Evolutionary conservation across 2,888 invertebrate species (phyloP), one percentile per base, ranked within the genome.

Genomic region (Drosophila tanythrix): DNA sequence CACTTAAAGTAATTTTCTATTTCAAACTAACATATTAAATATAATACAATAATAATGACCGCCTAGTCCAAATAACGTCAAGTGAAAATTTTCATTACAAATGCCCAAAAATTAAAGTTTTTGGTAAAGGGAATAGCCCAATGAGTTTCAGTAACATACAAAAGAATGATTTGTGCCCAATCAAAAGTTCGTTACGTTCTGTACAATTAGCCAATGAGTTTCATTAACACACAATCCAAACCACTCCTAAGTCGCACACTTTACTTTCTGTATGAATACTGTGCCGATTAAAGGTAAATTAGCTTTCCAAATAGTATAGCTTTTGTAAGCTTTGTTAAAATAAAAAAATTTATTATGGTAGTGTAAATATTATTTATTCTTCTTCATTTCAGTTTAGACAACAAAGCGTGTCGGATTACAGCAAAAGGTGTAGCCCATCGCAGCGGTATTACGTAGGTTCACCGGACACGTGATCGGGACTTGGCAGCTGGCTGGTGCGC

Each of bases 341-440:
- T 33, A 33, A 33, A 33, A 10, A 40, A 0, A 10, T 0, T 4
- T 8, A 21, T n/a, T 21, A 43, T 6, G 21, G 6, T 3, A 21
- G n/a, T 21, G 6, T 3, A 46, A 21, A 21, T 13, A 21, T 13
- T 13, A 21, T 43, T 21, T 21, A 43, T 46, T 21, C 7, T 21
- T 21, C 21, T 21, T 51, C n/a, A 51, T 5, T n/a, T 33, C 2
- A 4, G 18, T 0, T 43, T 29, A 40, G 38, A 60, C 48, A 13
- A 15, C 25, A 63, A 70, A 70, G 35, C 29, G 3, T 40, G 25
- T 25, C 18, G 58, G 51, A 38, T 58, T 29, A 61, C 65, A 72
- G 51, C 66, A 72, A 40, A n/a, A 59, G 55, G 52, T 56, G 36
- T 25, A 61, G n/a, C 60, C 60, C 1, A 11, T 11, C 3, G 10